A percentile compares a stretch with the other conserved stretches of the same genome.
phyloP scores from a whole-genome alignment of 2,113 vertebrate species.

The Heterochromis multidens region DNA sequence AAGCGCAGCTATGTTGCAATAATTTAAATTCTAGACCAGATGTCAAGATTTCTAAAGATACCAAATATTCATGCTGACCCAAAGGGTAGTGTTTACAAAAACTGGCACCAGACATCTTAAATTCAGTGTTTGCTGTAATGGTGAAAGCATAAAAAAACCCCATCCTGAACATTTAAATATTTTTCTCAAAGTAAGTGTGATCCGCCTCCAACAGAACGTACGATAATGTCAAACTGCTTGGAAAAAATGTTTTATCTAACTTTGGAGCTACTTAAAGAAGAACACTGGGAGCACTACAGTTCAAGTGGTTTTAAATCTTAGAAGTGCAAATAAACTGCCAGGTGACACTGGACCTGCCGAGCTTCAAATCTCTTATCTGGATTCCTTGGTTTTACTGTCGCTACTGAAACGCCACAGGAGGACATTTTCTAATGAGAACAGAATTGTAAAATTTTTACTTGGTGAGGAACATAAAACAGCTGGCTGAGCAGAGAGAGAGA shows the following conservation, averaged over 20 bases:
- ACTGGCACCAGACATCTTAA: neutral
- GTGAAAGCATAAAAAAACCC: neutral
- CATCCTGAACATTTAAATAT: neutral
- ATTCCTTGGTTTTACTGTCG: conserved; percentile 11
- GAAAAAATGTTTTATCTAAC: conserved; percentile 14
- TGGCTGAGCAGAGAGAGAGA: neutral
- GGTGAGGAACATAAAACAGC: neutral
- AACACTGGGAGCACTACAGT: conserved; percentile 1
- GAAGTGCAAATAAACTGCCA: conserved; percentile 18
- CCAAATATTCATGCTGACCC: neutral
- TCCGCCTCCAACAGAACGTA: neutral
- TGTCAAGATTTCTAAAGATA: neutral
- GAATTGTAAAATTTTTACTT: conserved; percentile 15
- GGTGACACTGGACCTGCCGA: conserved; percentile 1
- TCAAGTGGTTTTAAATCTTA: conserved; percentile 36
- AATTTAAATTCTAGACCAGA: conserved; percentile 13
- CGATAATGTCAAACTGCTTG: neutral
- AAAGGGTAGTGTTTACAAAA: neutral
- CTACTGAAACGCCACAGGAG: neutral
- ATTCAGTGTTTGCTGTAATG: neutral
- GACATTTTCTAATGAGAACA: conserved; percentile 21
- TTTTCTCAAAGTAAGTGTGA: neutral
- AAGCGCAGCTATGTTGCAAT: neutral
- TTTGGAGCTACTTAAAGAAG: conserved; percentile 16
- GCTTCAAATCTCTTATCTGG: conserved; percentile 25